These are phyloP conservation scores for Flexamia atlantica DNA, from an alignment of 2,888 invertebrate genomes.

Conservation along the genomic window DNA sequence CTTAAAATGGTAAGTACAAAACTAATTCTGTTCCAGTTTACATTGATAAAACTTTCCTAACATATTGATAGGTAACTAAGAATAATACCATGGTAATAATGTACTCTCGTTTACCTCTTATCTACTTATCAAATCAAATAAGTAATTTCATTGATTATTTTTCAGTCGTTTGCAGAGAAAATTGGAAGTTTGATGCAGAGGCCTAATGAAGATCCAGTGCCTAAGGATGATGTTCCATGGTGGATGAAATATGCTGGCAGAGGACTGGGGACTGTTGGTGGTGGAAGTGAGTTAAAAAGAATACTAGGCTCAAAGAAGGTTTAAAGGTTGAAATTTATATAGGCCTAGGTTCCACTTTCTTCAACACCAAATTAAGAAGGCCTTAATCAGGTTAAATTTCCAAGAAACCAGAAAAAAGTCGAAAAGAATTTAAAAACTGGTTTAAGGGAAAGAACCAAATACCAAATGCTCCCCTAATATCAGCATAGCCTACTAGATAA, in stretches of 20 bases:
- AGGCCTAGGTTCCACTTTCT: too few species aligned
- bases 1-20: not conserved
- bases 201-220: conserved; percentile 86
- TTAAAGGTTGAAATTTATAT: too few species aligned
- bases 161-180: conserved; percentile 88
- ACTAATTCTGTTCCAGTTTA: not conserved
- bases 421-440: too few species aligned
- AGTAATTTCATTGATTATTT: conserved; percentile 64
- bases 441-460: too few species aligned
- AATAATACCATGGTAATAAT: not conserved
- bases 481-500: too few species aligned
- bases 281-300: conserved; percentile 83
- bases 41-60: not conserved
- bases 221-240: conserved; percentile 92
- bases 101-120: too few species aligned
- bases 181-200: conserved; percentile 87
- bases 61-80: not conserved
- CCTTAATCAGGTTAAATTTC: too few species aligned
- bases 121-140: not conserved
- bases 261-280: conserved; percentile 89
- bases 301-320: too few species aligned
- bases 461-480: too few species aligned
- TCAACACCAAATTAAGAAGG: too few species aligned
- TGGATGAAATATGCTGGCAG: conserved; percentile 93
- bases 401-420: too few species aligned